Evolutionary conservation across 2,113 vertebrate genomes (phyloP).

Genomic region (Isichthys henryi): DNA sequence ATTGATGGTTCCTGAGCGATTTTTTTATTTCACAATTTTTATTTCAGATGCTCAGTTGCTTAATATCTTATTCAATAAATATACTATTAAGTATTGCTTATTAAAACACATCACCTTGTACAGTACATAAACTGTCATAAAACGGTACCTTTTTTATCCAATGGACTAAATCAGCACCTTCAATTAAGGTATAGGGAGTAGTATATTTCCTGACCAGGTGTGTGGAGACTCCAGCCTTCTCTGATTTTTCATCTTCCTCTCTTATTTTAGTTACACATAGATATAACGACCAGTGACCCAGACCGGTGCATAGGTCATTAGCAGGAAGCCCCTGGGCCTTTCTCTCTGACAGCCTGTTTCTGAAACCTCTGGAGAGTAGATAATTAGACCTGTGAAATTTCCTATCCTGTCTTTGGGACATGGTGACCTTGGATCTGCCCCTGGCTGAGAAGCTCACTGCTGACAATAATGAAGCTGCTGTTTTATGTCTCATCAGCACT

Average conservation of each 20-base stretch:
- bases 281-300: background rate
- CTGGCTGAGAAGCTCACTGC: background rate
- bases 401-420: background rate
- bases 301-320: background rate
- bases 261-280: background rate
- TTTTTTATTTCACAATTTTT: background rate
- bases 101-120: background rate
- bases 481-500: background rate
- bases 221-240: background rate
- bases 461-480: background rate
- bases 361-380: background rate
- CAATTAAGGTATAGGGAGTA: background rate
- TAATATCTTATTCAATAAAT: background rate
- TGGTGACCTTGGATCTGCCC: background rate
- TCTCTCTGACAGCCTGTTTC: background rate
- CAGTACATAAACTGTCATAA: background rate
- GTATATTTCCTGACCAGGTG: background rate
- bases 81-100: background rate
- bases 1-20: background rate
- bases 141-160: background rate
- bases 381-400: background rate
- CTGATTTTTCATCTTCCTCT: background rate
- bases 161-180: background rate
- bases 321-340: background rate
- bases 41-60: background rate